Evolutionary conservation across 2,797 vertebrate species (phyloP), one percentile per base, ranked within the genome.

Genomic region (Smutsia temminckii): DNA sequence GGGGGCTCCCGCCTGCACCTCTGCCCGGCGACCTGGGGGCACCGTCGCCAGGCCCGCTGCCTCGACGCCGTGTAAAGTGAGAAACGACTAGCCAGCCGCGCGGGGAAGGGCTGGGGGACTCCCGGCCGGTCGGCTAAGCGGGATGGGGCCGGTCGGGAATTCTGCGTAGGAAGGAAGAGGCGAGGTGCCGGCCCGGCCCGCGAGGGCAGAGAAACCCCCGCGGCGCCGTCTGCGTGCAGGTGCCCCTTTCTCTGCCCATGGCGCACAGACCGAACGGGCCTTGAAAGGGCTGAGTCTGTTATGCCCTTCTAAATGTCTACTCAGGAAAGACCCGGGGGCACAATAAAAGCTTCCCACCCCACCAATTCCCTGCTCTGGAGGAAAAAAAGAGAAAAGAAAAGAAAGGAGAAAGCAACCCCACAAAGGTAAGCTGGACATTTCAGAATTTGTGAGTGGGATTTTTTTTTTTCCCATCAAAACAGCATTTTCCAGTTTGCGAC

Each of bases 261-360:
- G 29, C 23, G 11, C 59, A 61, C 83, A 53, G n/a, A 93, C 57
- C 57, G 63, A 53, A 81, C 1, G 79, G 91, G 94, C 80, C 49
- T 78, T 59, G 55, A 69, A 85, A 75, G 51, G 84, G 64, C 49
- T 75, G 94, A 81, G 64, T 91, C 80, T 87, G 74, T 68, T 74
- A 63, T n/a, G 63, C 87, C 53, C 91, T 90, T 96, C 61, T 13
- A 85, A 96, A 61, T 78, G 72, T 64, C 88, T 84, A 40, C 81
- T 96, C 90, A 80, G 83, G 40, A 93, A 94, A 49, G 69, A 78
- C 46, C 25, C 49, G 49, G 71, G 93, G 64, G 64, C 77, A 40
- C 87, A 85, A 91, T 66, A 80, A 78, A 85, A 90, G 68, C 71
- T 81, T 84, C 80, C 81, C 88, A 86, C 37, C 69, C 94, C 81